Conservation (phyloP, 2,113 vertebrate species). For the Eretmochelys imbricata region DNA sequence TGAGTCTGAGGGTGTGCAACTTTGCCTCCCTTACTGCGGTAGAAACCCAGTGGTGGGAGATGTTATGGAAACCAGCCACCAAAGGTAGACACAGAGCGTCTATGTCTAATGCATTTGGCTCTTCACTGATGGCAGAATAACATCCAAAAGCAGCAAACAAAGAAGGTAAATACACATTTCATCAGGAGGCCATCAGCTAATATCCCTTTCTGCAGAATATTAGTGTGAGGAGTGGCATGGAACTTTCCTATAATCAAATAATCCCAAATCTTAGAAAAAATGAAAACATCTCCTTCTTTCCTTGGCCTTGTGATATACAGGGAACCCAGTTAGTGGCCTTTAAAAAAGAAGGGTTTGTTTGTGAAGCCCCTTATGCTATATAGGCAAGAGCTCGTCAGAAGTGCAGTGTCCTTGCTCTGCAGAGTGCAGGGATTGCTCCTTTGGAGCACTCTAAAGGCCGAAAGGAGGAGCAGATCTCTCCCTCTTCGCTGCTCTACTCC, state of each 20-base stretch:
- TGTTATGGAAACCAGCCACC: background rate
- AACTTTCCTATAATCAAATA: background rate
- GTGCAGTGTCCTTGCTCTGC: background rate
- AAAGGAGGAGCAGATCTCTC: too few relatives aligned
- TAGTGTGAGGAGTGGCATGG: rapidly evolving
- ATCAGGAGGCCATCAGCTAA: background rate
- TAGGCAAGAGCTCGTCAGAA: background rate
- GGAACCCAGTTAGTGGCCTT: background rate
- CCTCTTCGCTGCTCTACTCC: too few relatives aligned
- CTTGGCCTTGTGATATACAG: background rate
- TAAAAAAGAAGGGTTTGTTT: background rate
- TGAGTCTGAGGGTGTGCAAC: background rate
- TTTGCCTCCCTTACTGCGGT: background rate
- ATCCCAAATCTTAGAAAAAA: background rate
- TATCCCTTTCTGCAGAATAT: background rate
- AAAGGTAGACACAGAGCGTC: background rate
- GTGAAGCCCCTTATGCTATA: background rate
- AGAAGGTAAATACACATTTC: background rate
- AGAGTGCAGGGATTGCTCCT: background rate
- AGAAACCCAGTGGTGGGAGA: background rate
- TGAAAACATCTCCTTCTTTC: background rate
- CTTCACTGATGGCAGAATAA: background rate
- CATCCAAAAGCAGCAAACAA: background rate
- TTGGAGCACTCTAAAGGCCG: too few relatives aligned
- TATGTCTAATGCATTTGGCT: background rate